These are phyloP conservation scores for Crotalus viridis DNA, from an alignment of 2,113 vertebrate species.

Conservation along the genomic window DNA sequence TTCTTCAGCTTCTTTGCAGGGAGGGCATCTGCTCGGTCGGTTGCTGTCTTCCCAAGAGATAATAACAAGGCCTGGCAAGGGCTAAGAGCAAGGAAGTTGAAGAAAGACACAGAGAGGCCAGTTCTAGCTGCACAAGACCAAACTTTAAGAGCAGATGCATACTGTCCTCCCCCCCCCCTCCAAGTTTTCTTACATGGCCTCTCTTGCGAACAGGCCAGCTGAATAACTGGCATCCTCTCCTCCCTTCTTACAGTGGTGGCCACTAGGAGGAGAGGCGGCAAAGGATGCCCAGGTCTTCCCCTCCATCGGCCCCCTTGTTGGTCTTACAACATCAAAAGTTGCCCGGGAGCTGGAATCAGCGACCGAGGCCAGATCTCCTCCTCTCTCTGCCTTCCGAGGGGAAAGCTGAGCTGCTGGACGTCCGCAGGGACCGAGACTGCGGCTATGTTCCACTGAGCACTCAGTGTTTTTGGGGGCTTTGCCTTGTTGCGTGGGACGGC, in stretches of 20 bases:
- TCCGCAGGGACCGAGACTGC: neutral
- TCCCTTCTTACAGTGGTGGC: neutral
- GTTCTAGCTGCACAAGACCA: neutral
- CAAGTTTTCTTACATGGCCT: neutral
- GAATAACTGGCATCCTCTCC: neutral
- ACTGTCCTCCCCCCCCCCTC: neutral
- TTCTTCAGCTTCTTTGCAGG: neutral
- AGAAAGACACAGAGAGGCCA: neutral
- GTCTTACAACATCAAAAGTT: neutral
- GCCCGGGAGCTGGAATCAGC: neutral
- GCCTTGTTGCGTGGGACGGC: neutral
- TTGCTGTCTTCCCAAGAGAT: neutral
- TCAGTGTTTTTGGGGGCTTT: neutral
- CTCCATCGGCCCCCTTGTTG: neutral
- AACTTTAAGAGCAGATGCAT: neutral
- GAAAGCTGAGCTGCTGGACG: neutral
- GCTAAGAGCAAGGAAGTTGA: neutral
- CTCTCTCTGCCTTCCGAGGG: neutral
- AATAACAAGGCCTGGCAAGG: neutral
- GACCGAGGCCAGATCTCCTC: neutral
- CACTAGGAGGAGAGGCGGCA: neutral
- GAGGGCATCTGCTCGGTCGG: neutral
- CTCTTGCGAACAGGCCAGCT: neutral
- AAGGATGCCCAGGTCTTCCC: neutral
- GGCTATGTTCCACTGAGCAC: neutral